Evolutionary conservation across 2,113 vertebrate genomes (phyloP).

Genomic region (Phocoena phocoena): DNA sequence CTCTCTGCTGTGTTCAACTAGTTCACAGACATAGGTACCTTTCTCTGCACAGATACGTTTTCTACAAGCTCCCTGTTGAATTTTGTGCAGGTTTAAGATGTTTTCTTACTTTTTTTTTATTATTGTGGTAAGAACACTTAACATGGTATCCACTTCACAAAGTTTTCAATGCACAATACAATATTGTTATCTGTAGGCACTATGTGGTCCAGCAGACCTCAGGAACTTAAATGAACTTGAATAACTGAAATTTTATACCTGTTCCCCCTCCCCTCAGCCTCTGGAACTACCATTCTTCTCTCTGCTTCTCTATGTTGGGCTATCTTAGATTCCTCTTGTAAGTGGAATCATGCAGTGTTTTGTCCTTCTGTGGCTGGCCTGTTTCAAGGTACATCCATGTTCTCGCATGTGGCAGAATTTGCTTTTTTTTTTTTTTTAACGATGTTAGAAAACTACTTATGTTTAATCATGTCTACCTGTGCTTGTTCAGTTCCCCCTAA

Average conservation of each 20-base stretch:
- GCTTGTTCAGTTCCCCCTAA: not conserved
- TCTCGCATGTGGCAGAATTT: not conserved
- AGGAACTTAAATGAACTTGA: not conserved
- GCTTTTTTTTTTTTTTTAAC: not conserved
- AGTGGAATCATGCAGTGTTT: not conserved
- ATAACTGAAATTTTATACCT: not conserved
- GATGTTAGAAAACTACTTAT: not conserved
- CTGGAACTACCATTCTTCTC: not conserved
- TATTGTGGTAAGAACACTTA: not conserved
- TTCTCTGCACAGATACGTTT: not conserved
- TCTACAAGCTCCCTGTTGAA: not conserved
- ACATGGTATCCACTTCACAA: not conserved
- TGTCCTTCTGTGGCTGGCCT: not conserved
- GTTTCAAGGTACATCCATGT: not conserved
- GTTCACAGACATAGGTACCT: accelerated
- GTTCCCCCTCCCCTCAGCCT: too few species aligned
- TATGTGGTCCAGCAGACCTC: not conserved
- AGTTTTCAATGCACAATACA: not conserved
- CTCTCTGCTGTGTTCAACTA: not conserved
- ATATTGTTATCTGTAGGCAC: not conserved
- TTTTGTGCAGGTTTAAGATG: not conserved
- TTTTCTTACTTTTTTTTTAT: not conserved
- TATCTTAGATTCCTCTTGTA: not conserved
- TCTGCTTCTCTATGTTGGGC: not conserved
- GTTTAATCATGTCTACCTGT: not conserved